These are phyloP conservation scores for Drosophila bocki DNA, from an alignment of 1,140 invertebrate genomes.

Conservation along the genomic window DNA sequence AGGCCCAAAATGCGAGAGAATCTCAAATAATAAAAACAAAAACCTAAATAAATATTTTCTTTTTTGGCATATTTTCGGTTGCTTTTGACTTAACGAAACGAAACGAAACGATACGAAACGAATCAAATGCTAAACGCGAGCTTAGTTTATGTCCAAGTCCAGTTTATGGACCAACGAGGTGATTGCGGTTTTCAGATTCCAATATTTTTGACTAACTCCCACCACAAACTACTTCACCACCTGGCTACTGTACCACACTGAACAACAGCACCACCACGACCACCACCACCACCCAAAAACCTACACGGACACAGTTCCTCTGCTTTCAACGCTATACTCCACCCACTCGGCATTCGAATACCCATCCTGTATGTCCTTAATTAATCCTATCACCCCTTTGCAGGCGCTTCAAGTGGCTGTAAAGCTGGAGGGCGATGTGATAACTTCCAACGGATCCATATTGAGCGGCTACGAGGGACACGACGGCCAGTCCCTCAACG, in stretches of 20 bases:
- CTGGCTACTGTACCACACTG: constrained; percentile 41
- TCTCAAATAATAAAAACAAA: constrained; percentile 37
- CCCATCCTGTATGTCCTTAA: constrained; percentile 17
- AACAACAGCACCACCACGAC: constrained; percentile 21
- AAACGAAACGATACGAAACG: constrained; percentile 41
- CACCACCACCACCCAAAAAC: constrained; percentile 20
- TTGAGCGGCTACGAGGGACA: constrained; percentile 89
- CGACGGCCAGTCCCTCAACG: constrained; percentile 87
- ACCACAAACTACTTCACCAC: constrained; percentile 36
- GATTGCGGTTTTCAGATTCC: constrained; percentile 73
- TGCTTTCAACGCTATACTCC: constrained; percentile 26
- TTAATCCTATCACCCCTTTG: constrained; percentile 53
- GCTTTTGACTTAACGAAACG: constrained; percentile 73
- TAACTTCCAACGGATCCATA: constrained; percentile 94
- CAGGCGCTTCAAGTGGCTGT: constrained; percentile 94
- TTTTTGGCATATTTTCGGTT: constrained; percentile 78
- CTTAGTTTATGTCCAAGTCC: constrained; percentile 85
- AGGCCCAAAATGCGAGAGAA: constrained; percentile 52
- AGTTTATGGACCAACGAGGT: constrained; percentile 85
- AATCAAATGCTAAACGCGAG: constrained; percentile 72
- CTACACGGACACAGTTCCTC: constrained; percentile 50
- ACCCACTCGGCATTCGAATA: constrained; percentile 14
- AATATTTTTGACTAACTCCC: constrained; percentile 55
- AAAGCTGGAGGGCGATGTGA: constrained; percentile 96
- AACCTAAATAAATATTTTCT: constrained; percentile 55